Base-by-base conservation (phyloP, 2,797 vertebrate genomes). In the Amblyopsis hoosieri region DNA sequence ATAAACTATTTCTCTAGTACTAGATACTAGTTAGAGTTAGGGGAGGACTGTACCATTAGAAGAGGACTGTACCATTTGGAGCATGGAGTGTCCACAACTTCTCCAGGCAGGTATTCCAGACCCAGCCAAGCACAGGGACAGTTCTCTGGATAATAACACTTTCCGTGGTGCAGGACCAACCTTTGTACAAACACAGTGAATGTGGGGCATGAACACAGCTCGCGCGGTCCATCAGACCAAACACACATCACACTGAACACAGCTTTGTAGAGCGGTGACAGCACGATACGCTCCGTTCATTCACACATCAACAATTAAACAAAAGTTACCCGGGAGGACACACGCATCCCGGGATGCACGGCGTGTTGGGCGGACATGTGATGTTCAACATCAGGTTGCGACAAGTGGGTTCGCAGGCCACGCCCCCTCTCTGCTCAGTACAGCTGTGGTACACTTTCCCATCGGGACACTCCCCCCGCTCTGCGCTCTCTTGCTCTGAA, bases 301-400 rank as follows among this genome's bases (percentile, higher is more conserved):
- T 53, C 17, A 64, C 64, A 12, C 63, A 45, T 45, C 13, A 56
- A 15, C 10, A 3, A 8, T 33, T 14, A 56, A 13, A 19, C 55
- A 37, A 64, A 37, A 11, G 55, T 93, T 95, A 99, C 98, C 97
- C 97, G 49, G 93, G 81, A 60, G 94, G 94, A 45, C 98, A 99
- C 80, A 96, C 86, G 67, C 98, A 99, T 79, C 98, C 97, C 49
- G 95, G 95, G 80, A 96, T 93, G 88, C 98, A 99, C 1, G 94
- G 95, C 53, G 95, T 95, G 65, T 92, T 95, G 29, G 96, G 97
- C 12, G 94, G 92, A 68, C 98, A 99, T 69, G 96, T 97, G 80
- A 99, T 94, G 86, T 99, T 99, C 94, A 99, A 95, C 91, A 97
- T 98, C 81, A 99, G 88, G 78, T 98, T 99, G 0, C 91, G 92